Conservation (phyloP, 2,888 invertebrate genomes). For the Caprella mutica region DNA sequence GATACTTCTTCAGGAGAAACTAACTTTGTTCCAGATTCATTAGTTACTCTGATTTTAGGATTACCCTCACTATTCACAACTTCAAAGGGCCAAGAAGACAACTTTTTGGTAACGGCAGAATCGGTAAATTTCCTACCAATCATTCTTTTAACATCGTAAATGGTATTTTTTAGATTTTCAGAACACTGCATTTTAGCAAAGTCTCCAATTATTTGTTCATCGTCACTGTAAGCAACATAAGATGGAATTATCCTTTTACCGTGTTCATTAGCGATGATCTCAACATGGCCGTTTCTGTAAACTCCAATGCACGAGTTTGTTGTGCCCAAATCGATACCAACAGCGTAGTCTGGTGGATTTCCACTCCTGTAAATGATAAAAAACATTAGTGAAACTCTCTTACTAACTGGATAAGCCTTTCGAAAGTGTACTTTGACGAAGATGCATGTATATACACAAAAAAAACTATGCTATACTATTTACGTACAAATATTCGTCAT, state of each 20-base stretch:
- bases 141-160: neutral
- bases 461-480: too few species aligned
- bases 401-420: too few species aligned
- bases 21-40: neutral
- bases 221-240: neutral
- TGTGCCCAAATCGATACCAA: constrained; percentile 10
- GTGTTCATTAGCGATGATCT: constrained; percentile 2
- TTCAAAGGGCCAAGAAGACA: neutral
- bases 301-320: constrained; percentile 5
- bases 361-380: too few species aligned
- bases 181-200: neutral
- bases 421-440: too few species aligned
- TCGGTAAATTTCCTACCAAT: neutral
- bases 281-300: neutral
- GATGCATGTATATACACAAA: too few species aligned
- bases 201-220: neutral
- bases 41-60: neutral
- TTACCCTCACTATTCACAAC: neutral
- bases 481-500: too few species aligned
- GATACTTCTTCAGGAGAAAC: constrained; percentile 3
- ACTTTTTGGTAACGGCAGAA: neutral
- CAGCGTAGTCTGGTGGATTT: neutral
- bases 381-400: too few species aligned
- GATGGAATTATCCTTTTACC: neutral
- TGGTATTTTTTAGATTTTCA: neutral